Conservation (phyloP, 1,140 invertebrate genomes). For the Aphelenchoides besseyi region DNA sequence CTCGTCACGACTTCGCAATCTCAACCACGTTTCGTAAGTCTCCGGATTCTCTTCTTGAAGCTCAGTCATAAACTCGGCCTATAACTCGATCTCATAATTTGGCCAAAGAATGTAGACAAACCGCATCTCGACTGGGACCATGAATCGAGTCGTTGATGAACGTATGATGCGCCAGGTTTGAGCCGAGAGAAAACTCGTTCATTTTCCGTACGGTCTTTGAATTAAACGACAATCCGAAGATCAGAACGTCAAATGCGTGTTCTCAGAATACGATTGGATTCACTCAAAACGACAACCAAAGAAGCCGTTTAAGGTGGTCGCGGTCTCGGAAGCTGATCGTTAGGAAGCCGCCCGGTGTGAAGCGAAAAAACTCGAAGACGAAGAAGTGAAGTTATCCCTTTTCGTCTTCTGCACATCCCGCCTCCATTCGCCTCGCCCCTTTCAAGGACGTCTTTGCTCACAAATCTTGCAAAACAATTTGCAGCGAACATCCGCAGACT, state of each 20-base stretch:
- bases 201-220: not conserved
- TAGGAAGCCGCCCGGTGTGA: not conserved
- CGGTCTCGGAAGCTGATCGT: not conserved
- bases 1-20: not conserved
- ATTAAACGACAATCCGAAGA: not conserved
- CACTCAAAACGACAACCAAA: not conserved
- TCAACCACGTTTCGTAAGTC: constrained; percentile 13
- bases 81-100: not conserved
- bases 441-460: not conserved
- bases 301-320: not conserved
- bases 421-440: constrained; percentile 1
- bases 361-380: not conserved
- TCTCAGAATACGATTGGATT: no score
- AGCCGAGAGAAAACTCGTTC: not conserved
- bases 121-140: not conserved
- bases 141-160: not conserved
- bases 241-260: no score
- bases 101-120: not conserved
- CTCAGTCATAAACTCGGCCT: constrained; percentile 21
- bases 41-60: constrained; percentile 13
- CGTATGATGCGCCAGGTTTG: not conserved
- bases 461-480: not conserved
- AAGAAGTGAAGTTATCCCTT: not conserved
- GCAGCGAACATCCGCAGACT: not conserved
- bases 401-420: not conserved